Conservation (phyloP, 2,113 vertebrate genomes). For the Saccopteryx leptura region DNA sequence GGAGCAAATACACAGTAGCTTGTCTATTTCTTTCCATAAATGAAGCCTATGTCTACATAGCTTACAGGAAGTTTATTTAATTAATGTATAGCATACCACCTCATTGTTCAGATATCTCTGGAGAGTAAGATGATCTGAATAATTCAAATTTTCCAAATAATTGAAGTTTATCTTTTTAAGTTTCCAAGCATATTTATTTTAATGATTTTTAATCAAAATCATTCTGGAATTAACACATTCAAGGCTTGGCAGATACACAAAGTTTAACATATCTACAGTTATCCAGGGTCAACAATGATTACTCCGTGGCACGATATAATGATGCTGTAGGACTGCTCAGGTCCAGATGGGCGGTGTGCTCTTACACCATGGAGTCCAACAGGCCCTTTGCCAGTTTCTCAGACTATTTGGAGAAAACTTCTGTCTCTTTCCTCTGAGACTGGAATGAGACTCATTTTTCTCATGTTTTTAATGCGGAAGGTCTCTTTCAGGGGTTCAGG, state of each 20-base stretch:
- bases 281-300: background rate
- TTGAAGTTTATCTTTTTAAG: background rate
- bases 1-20: background rate
- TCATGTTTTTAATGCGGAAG: background rate
- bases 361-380: background rate
- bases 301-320: background rate
- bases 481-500: background rate
- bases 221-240: background rate
- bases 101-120: background rate
- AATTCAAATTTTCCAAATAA: slow-evolving; percentile 42
- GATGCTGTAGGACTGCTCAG: background rate
- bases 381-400: background rate
- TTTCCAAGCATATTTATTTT: slow-evolving; percentile 12
- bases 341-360: background rate
- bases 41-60: background rate
- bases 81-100: background rate
- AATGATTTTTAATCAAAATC: slow-evolving; percentile 8
- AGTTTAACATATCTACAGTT: background rate
- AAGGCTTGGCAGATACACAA: background rate
- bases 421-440: background rate
- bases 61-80: slow-evolving; percentile 43
- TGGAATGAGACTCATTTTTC: background rate
- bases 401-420: background rate
- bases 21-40: background rate
- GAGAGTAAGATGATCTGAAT: background rate